Evolutionary conservation across 2,888 invertebrate species (phyloP), one percentile per base, ranked within the genome.

Genomic region (Hyposoter didymator): DNA sequence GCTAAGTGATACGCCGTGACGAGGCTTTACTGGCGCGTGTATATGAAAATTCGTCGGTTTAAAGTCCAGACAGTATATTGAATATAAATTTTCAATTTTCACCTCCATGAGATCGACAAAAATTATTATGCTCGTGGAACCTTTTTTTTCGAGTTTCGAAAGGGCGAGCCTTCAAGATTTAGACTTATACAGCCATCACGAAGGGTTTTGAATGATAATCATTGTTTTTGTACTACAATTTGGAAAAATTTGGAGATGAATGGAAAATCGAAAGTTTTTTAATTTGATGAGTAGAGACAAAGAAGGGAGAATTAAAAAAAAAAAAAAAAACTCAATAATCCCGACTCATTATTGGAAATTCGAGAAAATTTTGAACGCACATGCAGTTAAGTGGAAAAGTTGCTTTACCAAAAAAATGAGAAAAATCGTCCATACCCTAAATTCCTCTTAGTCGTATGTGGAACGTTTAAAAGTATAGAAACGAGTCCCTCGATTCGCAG

Each of bases 1-100:
- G 78, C 69, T 75, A 84, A 89, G 84, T 86, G 87, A 88, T 88
- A 87, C 82, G 82, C 64, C 85, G 83, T 90, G 90, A 90, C 89
- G 78, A 67, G 86, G 89, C 89, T 84, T 82, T 87, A 76, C 81
- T 84, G 70, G 52, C 43, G n/a, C 10, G 22, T 28, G 28, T 47
- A 47, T 14, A 67, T 70, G 76, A 64, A 84, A 75, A 69, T 78
- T 72, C 45, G 70, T 74, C 19, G 72, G 39, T 62, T 69, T 70
- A 12, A 70, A 35, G 22, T 43, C 76, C 32, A 72, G 47, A 45
- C 45, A 2, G 45, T 67, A 28, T 45, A 74, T 74, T 74, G 74
- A 74, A 74, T 81, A 55, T 74, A 45, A 74, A 74, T 74, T 74
- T 74, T 81, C 81, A 81, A 81, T 81, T 81, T 79, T 74, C 66